These are phyloP conservation scores for Lycaena phlaeas DNA, from an alignment of 2,888 invertebrate genomes.

Conservation along the genomic window DNA sequence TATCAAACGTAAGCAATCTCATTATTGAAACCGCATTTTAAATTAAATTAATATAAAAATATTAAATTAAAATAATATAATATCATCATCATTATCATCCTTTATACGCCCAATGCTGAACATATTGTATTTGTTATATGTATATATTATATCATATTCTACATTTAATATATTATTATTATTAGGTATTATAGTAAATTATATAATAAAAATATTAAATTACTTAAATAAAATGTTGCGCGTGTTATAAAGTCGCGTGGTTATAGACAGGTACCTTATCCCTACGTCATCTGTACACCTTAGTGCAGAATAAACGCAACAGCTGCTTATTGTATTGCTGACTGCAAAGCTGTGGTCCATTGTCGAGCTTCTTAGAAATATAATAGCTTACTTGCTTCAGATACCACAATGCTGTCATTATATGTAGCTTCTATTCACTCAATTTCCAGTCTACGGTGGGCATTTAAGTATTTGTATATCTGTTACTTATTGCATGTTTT, in stretches of 20 bases:
- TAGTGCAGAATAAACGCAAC: conserved; percentile 49
- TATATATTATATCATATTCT: too few species aligned
- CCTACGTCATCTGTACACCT: conserved; percentile 45
- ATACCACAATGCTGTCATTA: conserved; percentile 61
- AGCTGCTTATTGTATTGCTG: conserved; percentile 64
- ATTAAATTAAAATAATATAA: too few species aligned
- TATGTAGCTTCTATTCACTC: conserved; percentile 38
- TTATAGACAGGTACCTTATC: conserved; percentile 43
- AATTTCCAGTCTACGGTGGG: too few species aligned
- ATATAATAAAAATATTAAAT: too few species aligned
- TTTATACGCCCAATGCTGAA: too few species aligned
- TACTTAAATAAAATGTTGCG: too few species aligned
- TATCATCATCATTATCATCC: too few species aligned
- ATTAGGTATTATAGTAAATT: too few species aligned
- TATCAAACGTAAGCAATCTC: conserved; percentile 2
- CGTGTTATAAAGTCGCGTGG: conserved; percentile 32
- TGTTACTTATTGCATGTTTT: background rate
- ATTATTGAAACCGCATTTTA: conserved; percentile 1
- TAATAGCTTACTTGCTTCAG: conserved; percentile 65
- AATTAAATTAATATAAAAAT: background rate
- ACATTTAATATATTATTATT: too few species aligned
- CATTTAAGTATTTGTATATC: background rate
- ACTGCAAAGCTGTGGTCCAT: conserved; percentile 58
- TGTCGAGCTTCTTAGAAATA: conserved; percentile 56
- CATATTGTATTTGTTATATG: too few species aligned